These are phyloP conservation scores for Musca domestica DNA, from an alignment of 1,140 invertebrate genomes.

Conservation along the genomic window DNA sequence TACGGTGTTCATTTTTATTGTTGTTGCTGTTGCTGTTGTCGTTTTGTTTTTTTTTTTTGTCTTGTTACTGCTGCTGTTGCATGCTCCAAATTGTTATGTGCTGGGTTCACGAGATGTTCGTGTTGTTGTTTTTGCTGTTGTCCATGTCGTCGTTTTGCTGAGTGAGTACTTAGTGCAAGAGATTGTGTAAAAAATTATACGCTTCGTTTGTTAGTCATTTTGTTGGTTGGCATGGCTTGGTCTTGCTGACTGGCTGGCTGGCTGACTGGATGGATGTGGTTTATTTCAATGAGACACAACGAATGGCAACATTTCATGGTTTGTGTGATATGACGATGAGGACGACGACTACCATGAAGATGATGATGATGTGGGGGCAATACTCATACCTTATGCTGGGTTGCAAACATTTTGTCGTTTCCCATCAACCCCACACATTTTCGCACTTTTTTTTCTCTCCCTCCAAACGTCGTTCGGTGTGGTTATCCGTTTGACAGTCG, in stretches of 20 bases:
- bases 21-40: no score
- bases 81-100: background rate
- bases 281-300: no score
- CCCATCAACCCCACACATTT: no score
- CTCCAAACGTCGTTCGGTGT: background rate
- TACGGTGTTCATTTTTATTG: no score
- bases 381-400: background rate
- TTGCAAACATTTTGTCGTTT: no score
- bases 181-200: slow-evolving; percentile 23
- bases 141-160: background rate
- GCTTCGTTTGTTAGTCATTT: slow-evolving; percentile 12
- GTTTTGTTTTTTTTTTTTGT: background rate
- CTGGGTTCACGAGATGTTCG: background rate
- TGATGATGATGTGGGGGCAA: background rate
- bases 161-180: background rate
- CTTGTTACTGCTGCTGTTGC: background rate
- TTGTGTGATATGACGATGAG: no score
- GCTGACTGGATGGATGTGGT: background rate
- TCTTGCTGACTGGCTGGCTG: no score
- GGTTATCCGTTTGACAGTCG: no score
- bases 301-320: no score
- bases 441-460: background rate
- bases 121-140: background rate
- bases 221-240: background rate
- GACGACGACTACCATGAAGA: no score